A percentile compares a stretch with the other conserved stretches of the same genome.
phyloP scores from a whole-genome alignment of 1,140 invertebrate species.

The Drosophila nannoptera region DNA sequence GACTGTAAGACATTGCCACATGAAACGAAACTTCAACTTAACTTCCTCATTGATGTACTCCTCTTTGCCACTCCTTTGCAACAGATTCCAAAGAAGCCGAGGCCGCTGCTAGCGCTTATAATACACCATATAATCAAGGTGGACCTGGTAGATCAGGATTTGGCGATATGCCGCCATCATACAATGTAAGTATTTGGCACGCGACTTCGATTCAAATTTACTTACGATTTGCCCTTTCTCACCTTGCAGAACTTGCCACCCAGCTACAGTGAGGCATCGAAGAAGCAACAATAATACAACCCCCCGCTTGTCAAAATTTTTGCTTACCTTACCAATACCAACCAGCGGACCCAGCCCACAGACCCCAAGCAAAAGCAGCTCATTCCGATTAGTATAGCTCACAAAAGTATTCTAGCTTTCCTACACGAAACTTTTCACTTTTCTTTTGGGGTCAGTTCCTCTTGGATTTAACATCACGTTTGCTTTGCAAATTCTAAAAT shows the following conservation, averaged over 20 bases:
- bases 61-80: conserved; percentile 2
- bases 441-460: neutral
- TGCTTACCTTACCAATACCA: neutral
- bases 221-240: neutral
- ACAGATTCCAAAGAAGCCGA: conserved; percentile 92
- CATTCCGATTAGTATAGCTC: conserved; percentile 30
- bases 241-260: conserved; percentile 85
- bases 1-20: conserved; percentile 47
- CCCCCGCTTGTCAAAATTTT: conserved; percentile 13
- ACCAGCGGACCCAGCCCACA: neutral
- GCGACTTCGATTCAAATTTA: neutral
- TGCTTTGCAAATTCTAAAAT: too few species aligned
- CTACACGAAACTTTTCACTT: neutral
- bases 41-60: too few species aligned
- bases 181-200: conserved; percentile 84
- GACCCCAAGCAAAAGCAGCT: conserved; percentile 14
- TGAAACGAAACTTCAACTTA: too few species aligned
- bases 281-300: conserved; percentile 80
- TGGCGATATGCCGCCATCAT: conserved; percentile 91
- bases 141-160: conserved; percentile 79
- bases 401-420: conserved; percentile 1
- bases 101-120: conserved; percentile 91
- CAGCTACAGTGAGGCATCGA: conserved; percentile 84
- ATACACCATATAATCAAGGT: conserved; percentile 80
- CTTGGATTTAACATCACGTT: neutral